Evolutionary conservation across 2,888 invertebrate species (phyloP), one percentile per base, ranked within the genome.

Genomic region (Cyclophora punctaria): DNA sequence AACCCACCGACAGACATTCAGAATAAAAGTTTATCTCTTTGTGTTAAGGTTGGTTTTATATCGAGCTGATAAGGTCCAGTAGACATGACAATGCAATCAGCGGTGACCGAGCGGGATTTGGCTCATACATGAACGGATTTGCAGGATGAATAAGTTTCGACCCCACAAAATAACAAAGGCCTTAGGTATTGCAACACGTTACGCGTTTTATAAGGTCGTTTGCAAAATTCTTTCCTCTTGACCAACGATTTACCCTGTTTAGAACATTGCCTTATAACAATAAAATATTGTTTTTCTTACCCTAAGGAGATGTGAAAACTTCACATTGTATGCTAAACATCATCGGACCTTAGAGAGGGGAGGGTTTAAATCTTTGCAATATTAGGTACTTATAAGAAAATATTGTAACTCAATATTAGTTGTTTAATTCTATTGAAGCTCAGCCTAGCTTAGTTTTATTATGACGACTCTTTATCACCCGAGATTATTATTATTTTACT

Each of bases 11-110:
- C 35, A 64, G 62, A 62, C 58, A 35, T 35, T 42, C 40, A 7
- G 50, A 50, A 50, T 37, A 57, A 40, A 55, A 55, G 48, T 47
- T 58, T 64, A 65, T 34, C 7, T 35, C 2, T 49, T 35, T 1
- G 3, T 0, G 0, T 2, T 37, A 75, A 69, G 65, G 67, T 59
- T 55, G 46, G 52, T 59, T 66, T 62, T 79, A 45, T 54, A 34
- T 49, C 49, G 48, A 33, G 41, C 45, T 20, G 45, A 41, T 42
- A 48, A 47, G 56, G 75, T 70, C 76, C 75, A 73, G 75, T 77
- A 80, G 82, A 86, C 84, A 87, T 86, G 88, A 87, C 88, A 87
- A 85, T 84, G 88, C 88, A 87, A 87, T 88, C 87, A 87, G 80
- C 86, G 87, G 83, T 87, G 88, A 88, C 88, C 88, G 83, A 73